phyloP scores from a whole-genome alignment of 2,113 vertebrate species.

The Perca flavescens region DNA sequence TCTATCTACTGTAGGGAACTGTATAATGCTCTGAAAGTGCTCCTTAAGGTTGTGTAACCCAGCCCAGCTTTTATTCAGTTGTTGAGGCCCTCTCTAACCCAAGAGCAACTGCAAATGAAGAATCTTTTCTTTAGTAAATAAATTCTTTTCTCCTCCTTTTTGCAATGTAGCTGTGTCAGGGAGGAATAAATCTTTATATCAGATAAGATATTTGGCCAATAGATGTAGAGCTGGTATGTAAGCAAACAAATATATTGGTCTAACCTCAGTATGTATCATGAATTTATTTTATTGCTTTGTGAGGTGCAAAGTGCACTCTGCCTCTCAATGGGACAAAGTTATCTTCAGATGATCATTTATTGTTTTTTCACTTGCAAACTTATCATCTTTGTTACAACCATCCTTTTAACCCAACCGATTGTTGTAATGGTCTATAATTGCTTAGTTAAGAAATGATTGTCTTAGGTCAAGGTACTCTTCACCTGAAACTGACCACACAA shows the following conservation, averaged over 20 bases:
- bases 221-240: neutral
- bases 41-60: conserved; percentile 12
- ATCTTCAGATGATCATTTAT: conserved; percentile 21
- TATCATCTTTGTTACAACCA: neutral
- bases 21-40: neutral
- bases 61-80: neutral
- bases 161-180: neutral
- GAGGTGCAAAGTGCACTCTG: conserved; percentile 18
- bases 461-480: conserved; percentile 62
- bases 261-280: neutral
- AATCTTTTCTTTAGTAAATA: conserved; percentile 1
- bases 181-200: neutral
- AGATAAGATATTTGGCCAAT: conserved; percentile 2
- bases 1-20: neutral
- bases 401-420: neutral
- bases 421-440: conserved; percentile 12
- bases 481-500: conserved; percentile 77
- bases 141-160: neutral
- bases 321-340: neutral
- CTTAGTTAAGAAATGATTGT: conserved; percentile 44
- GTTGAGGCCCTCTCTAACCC: neutral
- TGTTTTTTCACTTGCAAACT: conserved; percentile 5
- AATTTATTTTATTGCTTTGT: neutral
- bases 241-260: neutral
- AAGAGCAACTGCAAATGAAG: neutral